A percentile compares a stretch with the other conserved stretches of the same genome.
Evolutionary conservation across 2,113 vertebrate genomes (phyloP).

Genomic region (Murina feae): DNA sequence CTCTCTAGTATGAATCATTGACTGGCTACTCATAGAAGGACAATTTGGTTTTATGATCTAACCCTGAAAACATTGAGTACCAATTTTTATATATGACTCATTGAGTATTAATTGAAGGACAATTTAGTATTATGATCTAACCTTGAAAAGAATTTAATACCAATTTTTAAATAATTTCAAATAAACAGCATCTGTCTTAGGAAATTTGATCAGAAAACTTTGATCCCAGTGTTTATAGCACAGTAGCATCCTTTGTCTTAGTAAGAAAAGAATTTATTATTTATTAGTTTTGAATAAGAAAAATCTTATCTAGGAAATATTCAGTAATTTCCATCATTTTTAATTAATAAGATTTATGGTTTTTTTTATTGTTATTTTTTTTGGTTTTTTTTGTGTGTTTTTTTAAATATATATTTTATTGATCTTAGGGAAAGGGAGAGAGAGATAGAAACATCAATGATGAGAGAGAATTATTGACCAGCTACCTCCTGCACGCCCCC

Average conservation of each 20-base stretch:
- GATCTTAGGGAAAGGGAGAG: no score
- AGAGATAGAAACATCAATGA: no score
- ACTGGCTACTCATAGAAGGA: neutral
- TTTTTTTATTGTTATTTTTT: no score
- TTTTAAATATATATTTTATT: no score
- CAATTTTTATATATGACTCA: neutral
- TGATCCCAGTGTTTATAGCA: neutral
- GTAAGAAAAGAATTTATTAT: neutral
- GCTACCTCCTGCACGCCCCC: no score
- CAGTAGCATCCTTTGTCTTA: neutral
- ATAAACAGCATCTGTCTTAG: neutral
- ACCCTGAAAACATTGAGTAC: neutral
- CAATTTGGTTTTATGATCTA: neutral
- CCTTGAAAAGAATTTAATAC: neutral
- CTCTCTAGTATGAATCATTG: neutral
- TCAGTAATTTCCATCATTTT: neutral
- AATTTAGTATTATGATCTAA: constrained; percentile 2
- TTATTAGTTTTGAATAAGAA: neutral
- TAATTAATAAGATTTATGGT: neutral
- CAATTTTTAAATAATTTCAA: constrained; percentile 11
- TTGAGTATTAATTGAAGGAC: neutral
- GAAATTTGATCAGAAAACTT: neutral
- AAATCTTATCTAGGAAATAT: neutral
- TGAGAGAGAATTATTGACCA: no score
- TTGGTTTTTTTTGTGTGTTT: no score